Percentiles rank a stretch among this genome's conserved stretches.
These are phyloP conservation scores for Rhysida immarginata DNA, from an alignment of 1,140 invertebrate genomes.

Conservation along the genomic window DNA sequence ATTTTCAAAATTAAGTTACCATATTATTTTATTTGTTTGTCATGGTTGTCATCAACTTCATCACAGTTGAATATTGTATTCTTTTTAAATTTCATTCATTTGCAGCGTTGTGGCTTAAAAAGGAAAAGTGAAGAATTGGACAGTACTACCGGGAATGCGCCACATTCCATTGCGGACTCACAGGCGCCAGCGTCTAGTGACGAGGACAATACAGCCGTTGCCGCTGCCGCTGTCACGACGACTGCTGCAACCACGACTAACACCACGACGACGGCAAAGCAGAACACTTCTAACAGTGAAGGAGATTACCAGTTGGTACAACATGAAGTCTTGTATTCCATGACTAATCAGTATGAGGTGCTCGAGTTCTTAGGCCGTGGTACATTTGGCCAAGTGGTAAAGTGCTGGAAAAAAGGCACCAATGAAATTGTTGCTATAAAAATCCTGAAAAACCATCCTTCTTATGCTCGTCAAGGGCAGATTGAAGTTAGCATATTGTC, in stretches of 20 bases:
- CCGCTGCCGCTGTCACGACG: conserved; percentile 19
- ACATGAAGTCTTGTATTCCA: conserved; percentile 93
- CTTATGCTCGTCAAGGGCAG: conserved; percentile 97
- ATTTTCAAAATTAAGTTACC: too few species aligned
- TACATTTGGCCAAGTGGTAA: conserved; percentile 98
- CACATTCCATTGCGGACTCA: conserved; percentile 15
- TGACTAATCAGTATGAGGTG: conserved; percentile 86
- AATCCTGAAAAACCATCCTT: conserved; percentile 99
- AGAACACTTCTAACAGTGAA: conserved; percentile 44
- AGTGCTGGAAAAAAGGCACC: conserved; percentile 99
- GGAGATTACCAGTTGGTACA: conserved; percentile 97
- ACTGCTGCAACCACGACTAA: conserved; percentile 46
- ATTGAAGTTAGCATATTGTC: conserved; percentile 98
- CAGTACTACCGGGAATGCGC: conserved; percentile 5
- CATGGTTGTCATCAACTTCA: too few species aligned
- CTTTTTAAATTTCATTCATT: background rate
- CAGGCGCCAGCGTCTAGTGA: conserved; percentile 22
- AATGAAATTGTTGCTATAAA: conserved; percentile 99
- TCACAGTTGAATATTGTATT: conserved; percentile 1
- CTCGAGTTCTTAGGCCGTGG: conserved; percentile 95
- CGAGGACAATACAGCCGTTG: conserved; percentile 3
- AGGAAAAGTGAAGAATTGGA: conserved; percentile 13
- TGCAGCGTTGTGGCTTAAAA: conserved; percentile 8
- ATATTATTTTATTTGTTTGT: too few species aligned
- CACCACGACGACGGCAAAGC: conserved; percentile 45